These are phyloP conservation scores for Gymnocephalus cernua DNA, from an alignment of 2,113 vertebrate species.

Conservation along the genomic window DNA sequence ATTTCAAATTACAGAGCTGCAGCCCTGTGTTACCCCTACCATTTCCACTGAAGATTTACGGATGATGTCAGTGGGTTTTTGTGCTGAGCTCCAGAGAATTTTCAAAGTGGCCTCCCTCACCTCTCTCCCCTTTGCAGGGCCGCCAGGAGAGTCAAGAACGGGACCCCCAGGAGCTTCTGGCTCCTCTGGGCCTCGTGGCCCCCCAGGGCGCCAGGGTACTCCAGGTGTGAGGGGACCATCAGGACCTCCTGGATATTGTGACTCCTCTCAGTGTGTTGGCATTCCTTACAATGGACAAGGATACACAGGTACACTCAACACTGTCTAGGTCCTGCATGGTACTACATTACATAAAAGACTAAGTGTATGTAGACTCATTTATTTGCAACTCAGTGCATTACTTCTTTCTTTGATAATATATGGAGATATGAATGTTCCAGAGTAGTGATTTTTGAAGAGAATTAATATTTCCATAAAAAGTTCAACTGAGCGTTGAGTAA, in stretches of 20 bases:
- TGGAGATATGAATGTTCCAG: constrained; percentile 61
- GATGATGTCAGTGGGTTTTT: constrained; percentile 70
- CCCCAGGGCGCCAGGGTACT: constrained; percentile 93
- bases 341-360: constrained; percentile 42
- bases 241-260: constrained; percentile 95
- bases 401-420: constrained; percentile 64
- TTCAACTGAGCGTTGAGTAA: neutral
- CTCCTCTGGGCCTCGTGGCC: constrained; percentile 91
- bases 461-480: neutral
- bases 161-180: constrained; percentile 93
- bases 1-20: constrained; percentile 76
- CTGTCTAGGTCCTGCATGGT: constrained; percentile 65
- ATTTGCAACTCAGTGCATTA: constrained; percentile 53
- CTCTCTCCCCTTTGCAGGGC: constrained; percentile 82
- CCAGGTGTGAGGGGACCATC: constrained; percentile 93
- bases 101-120: constrained; percentile 28
- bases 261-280: constrained; percentile 98
- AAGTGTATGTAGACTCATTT: constrained; percentile 71
- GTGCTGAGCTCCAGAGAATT: constrained; percentile 9
- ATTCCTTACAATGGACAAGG: constrained; percentile 99
- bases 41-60: constrained; percentile 64
- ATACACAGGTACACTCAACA: constrained; percentile 91
- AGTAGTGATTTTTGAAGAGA: neutral
- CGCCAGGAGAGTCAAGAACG: constrained; percentile 93
- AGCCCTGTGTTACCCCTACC: constrained; percentile 57